Evolutionary conservation across 2,797 vertebrate genomes (phyloP).

Genomic region (Tolypeutes matacus): DNA sequence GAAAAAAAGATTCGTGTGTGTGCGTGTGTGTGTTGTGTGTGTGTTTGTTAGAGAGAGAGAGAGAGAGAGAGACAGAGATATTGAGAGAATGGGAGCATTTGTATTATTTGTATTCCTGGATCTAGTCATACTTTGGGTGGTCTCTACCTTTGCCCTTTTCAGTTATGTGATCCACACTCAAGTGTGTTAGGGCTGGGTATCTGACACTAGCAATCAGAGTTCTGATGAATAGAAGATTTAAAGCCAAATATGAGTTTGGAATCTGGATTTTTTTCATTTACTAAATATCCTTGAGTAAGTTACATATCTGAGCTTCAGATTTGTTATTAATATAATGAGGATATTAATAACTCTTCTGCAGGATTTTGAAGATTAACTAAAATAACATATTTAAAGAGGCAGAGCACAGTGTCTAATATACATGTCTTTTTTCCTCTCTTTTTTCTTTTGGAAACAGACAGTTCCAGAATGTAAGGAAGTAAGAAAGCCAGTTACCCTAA

Average conservation of each 20-base stretch:
- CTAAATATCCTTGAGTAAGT: not conserved
- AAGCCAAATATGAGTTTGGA: not conserved
- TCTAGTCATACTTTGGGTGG: fast-evolving
- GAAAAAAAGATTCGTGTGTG: not conserved
- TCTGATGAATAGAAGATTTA: not conserved
- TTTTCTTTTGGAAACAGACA: fast-evolving
- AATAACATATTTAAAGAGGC: not conserved
- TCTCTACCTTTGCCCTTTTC: no score
- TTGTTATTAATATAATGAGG: not conserved
- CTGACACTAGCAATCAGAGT: not conserved
- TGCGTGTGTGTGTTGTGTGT: not conserved
- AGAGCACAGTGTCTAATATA: fast-evolving
- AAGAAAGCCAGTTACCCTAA: no score
- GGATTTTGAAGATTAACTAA: not conserved
- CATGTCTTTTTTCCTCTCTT: fast-evolving
- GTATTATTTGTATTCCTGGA: not conserved
- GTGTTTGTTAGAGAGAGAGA: not conserved
- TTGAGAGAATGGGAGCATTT: not conserved
- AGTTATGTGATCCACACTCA: fast-evolving
- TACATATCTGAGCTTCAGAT: not conserved
- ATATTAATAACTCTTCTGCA: fast-evolving
- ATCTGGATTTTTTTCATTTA: not conserved
- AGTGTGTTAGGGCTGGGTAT: no score
- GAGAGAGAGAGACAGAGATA: not conserved
- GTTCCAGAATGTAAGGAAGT: not conserved